Base-by-base conservation (phyloP, 2,888 invertebrate species). In the Trachelus troglodyta region DNA sequence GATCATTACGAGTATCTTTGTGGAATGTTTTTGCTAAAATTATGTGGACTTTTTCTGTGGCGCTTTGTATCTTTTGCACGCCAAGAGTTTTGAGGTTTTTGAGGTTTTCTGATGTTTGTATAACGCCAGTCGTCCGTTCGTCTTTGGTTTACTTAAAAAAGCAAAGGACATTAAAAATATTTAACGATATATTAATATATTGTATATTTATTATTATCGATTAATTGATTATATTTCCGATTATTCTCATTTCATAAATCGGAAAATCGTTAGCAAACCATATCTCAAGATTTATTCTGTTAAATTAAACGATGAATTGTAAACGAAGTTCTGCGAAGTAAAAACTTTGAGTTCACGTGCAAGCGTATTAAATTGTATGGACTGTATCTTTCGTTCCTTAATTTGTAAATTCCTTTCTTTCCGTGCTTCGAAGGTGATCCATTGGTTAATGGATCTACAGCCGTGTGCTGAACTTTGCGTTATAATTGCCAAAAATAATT, bases 161-260 rank as follows among this genome's bases (percentile, higher is more conserved):
- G 11, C 35, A 35, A 35, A 69, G 34, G 6, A 68, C 30, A 75
- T 68, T 56, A 37, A 30, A 34, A 6, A 75, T 56, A 12, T 34
- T 31, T 31, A 76, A 37, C 31, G 40, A 40, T 34, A 69, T 33
- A 23, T 35, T 31, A 35, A 37, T 75, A 75, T 34, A 34, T 11
- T 73, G 33, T 75, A 31, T 75, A 69, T 31, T 69, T 34, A 75
- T n/a, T 31, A 75, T 69, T 56, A 56, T 23, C 23, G 9, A 56
- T 23, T 56, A 56, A 56, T 56, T 56, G 23, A 56, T 56, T 56
- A 56, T 23, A 15, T 23, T 6, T 56, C 56, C 56, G 56, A 23
- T 56, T 56, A 56, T 56, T 56, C 4, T 56, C 23, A 56, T 56
- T 56, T 23, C 23, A 23, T 56, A 23, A 56, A 23, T 56, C 56